Evolutionary conservation across 2,888 invertebrate genomes (phyloP), one percentile per base, ranked within the genome.

Genomic region (Leucophenga maculata): DNA sequence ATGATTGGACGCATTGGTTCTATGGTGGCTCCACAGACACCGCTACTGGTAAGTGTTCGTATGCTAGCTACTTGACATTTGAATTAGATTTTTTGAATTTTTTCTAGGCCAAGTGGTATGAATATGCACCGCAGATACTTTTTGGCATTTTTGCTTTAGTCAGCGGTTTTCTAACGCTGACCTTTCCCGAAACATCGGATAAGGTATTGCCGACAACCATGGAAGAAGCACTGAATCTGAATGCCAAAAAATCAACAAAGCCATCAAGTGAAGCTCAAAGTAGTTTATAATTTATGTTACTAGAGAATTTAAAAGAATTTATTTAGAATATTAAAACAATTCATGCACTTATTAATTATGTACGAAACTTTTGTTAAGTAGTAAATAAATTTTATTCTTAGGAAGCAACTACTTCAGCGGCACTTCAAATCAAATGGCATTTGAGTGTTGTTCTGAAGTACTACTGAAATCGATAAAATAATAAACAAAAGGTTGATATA

Each of bases 1-100:
- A 92, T 93, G 89, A 90, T 92, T 75, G 94, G 93, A 55, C 90
- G 93, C 14, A 76, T 93, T 70, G 94, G 94, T 14, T 92, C 93
- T 16, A 91, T 93, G 84, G 86, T 93, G 67, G 93, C 94, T 32
- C 93, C 94, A 48, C 93, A 93, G 87, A 92, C 93, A 13, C 92
- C 92, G 16, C 87, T 93, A 48, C 85, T 93, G 78, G 86, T 86
- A 76, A 72, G 77, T 48, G 11, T 46, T 18, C 46, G 55, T 39
- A 31, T 39, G 26, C 8, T 22, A 32, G 1, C 31, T 1, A 13
- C 9, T 14, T 55, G 2, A 46, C 14, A 32, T 13, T 59, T 48
- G n/a, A 11, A 14, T 20, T 46, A 16, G 4, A 14, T 20, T 20
- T 54, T 44, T 16, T 20, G 14, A 6, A 39, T 22, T 1, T 16